These are phyloP conservation scores for Falco columbarius DNA, from an alignment of 2,797 vertebrate species.

Conservation along the genomic window DNA sequence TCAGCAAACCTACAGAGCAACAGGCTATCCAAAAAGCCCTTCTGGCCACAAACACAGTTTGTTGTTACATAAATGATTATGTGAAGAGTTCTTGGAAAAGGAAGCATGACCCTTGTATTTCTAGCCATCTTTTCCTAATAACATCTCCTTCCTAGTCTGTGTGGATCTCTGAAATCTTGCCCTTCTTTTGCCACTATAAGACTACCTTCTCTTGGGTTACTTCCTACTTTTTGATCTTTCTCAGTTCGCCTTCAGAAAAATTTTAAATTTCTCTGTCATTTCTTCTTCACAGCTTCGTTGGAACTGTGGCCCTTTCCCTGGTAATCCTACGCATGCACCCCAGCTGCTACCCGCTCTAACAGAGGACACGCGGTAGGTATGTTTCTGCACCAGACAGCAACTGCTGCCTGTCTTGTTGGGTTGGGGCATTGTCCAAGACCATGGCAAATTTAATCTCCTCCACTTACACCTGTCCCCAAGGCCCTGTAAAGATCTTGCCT, in stretches of 20 bases:
- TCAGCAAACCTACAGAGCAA: slow-evolving; percentile 8
- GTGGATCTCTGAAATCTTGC: neutral
- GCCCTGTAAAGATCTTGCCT: neutral
- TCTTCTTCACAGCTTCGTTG: neutral
- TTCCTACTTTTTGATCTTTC: neutral
- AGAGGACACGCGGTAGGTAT: neutral
- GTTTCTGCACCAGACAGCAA: neutral
- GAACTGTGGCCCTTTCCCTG: neutral
- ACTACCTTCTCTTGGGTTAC: neutral
- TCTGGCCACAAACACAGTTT: slow-evolving; percentile 33
- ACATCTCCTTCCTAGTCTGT: neutral
- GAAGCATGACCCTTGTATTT: neutral
- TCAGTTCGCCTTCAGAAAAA: neutral
- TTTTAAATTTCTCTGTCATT: neutral
- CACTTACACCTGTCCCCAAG: neutral
- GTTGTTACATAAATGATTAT: slow-evolving; percentile 31
- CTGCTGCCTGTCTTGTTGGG: neutral
- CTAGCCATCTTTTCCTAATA: neutral
- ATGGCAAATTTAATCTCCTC: neutral
- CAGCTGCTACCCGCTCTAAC: neutral
- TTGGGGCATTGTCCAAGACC: fast-evolving
- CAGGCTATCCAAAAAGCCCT: neutral
- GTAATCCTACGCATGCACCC: fast-evolving
- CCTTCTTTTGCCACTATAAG: neutral
- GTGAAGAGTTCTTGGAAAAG: neutral